A percentile compares a stretch with the other conserved stretches of the same genome.
Conservation (phyloP, 2,888 invertebrate genomes). For the Aethes cnicana region DNA sequence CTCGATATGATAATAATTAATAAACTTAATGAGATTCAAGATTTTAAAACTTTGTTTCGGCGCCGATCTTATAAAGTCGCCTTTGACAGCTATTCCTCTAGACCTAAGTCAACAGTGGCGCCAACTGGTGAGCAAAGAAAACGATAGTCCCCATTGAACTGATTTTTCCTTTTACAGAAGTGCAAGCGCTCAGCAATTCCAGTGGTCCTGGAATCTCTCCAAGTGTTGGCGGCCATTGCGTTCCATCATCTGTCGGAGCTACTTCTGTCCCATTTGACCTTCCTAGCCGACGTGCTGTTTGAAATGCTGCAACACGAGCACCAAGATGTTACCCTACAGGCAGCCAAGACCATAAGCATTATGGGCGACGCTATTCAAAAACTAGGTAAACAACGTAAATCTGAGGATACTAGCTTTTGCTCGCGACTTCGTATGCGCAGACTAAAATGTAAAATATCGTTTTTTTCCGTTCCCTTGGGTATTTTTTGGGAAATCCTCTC, state of each 20-base stretch:
- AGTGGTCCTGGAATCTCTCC: constrained; percentile 89
- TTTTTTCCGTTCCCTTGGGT: too few relatives aligned
- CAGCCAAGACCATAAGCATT: constrained; percentile 86
- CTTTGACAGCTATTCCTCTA: too few relatives aligned
- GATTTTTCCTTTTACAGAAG: constrained; percentile 49
- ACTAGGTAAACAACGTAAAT: constrained; percentile 53
- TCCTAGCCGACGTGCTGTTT: constrained; percentile 84
- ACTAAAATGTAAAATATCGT: too few relatives aligned
- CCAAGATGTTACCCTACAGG: constrained; percentile 86
- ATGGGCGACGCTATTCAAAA: constrained; percentile 85
- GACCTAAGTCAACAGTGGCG: too few relatives aligned
- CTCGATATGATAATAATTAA: too few relatives aligned
- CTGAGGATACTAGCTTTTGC: too few relatives aligned
- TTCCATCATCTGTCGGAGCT: constrained; percentile 83
- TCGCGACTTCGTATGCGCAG: too few relatives aligned
- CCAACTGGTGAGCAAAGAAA: too few relatives aligned
- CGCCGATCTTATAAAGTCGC: too few relatives aligned
- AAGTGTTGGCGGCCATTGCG: constrained; percentile 85
- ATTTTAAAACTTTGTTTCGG: too few relatives aligned
- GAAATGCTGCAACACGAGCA: constrained; percentile 83
- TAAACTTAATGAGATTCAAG: too few relatives aligned
- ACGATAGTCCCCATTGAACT: not conserved
- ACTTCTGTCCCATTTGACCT: constrained; percentile 78
- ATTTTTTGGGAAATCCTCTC: too few relatives aligned
- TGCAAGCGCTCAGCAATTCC: constrained; percentile 81